Base-by-base conservation (phyloP, 2,888 invertebrate species). In the Sepioteuthis lessoniana region DNA sequence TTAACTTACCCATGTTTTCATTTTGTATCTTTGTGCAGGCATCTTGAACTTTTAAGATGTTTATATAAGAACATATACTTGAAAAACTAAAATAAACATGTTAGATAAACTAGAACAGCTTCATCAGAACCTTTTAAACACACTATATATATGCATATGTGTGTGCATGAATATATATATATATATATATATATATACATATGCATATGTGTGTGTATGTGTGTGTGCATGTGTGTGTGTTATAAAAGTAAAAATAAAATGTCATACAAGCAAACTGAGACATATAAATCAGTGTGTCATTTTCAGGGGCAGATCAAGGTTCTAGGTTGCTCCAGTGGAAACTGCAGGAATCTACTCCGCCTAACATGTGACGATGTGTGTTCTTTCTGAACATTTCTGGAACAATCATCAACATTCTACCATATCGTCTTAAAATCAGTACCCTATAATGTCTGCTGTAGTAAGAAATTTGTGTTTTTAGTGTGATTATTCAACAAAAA, bases 281-380 rank as follows among this genome's bases (percentile, higher is more conserved):
- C 76, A 76, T 76, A 76, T 76, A 76, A 76, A 76, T 76, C 76
- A 76, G 76, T 76, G 60, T 60, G 76, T 76, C 76, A 76, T 76
- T 76, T 76, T n/a, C 76, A n/a, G 76, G 16, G 13, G 8, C n/a
- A 76, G 76, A 76, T 76, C 76, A 76, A 76, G 76, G 76, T 76
- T 76, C 76, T 76, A 76, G n/a, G 76, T 76, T 76, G 76, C 76
- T 76, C 76, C 76, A 76, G n/a, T 76, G 76, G n/a, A 76, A 76
- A n/a, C 76, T 76, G 76, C 76, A 13, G 76, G 76, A 76, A 76
- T n/a, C 76, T 76, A 31, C 76, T 76, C 76, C 13, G n/a, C 76
- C 76, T 76, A n/a, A 76, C 76, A 76, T 76, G 76, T 76, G 76
- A 76, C 76, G 76, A 76, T 76, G 76, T 76, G 76, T 31, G 76